Evolutionary conservation across 2,888 invertebrate genomes (phyloP).

Genomic region (Hermaeophaga mercurialis): DNA sequence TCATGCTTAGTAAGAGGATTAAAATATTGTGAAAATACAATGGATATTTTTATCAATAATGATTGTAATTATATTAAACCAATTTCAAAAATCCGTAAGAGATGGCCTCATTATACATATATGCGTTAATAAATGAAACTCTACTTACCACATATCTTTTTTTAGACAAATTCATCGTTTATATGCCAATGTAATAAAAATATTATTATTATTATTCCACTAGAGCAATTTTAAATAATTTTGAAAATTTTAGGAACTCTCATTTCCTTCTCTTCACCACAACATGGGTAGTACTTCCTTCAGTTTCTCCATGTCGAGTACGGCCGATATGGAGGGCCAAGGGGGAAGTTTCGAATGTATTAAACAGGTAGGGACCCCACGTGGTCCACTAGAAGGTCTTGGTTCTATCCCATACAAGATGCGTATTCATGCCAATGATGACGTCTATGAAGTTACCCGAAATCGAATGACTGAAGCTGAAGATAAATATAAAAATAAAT

Average conservation of each 20-base stretch:
- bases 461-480: conserved; percentile 91
- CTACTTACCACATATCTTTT: too few relatives aligned
- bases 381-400: conserved; percentile 74
- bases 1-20: too few relatives aligned
- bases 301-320: conserved; percentile 78
- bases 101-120: too few relatives aligned
- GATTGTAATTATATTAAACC: too few relatives aligned
- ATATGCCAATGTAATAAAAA: too few relatives aligned
- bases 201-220: too few relatives aligned
- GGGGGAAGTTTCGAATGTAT: conserved; percentile 95
- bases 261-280: conserved; percentile 70
- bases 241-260: conserved; percentile 76
- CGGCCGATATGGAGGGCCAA: conserved; percentile 79
- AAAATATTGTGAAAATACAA: too few relatives aligned
- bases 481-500: conserved; percentile 92
- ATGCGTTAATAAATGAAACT: too few relatives aligned
- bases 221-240: too few relatives aligned
- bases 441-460: conserved; percentile 91
- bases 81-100: too few relatives aligned
- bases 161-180: too few relatives aligned
- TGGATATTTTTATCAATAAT: too few relatives aligned
- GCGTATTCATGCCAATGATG: conserved; percentile 93
- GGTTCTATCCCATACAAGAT: conserved; percentile 87
- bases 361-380: conserved; percentile 63
- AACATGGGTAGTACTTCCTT: conserved; percentile 65